These are phyloP conservation scores for Dinomys branickii DNA, from an alignment of 2,113 vertebrate species.

Conservation along the genomic window DNA sequence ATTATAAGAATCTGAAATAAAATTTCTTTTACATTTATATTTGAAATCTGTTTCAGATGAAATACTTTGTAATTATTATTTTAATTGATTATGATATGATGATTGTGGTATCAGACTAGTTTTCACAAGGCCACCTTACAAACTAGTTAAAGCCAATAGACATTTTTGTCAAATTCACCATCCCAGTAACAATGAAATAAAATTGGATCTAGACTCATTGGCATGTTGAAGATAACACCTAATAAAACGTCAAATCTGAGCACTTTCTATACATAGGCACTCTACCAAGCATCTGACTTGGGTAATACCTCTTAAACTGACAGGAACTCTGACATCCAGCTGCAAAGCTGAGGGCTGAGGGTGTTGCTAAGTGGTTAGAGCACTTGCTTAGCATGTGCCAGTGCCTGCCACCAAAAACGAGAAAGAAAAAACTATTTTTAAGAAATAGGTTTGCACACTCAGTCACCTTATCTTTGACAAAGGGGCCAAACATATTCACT, in stretches of 20 bases:
- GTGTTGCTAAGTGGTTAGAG: neutral
- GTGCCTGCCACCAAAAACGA: neutral
- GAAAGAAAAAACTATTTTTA: neutral
- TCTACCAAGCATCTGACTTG: neutral
- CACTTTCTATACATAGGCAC: neutral
- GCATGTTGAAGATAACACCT: neutral
- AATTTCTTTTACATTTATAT: conserved; percentile 4
- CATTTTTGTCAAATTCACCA: neutral
- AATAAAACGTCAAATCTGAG: neutral
- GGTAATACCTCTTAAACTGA: neutral
- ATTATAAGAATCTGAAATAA: conserved; percentile 48
- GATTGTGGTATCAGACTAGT: neutral
- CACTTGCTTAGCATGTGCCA: neutral
- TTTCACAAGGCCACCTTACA: neutral
- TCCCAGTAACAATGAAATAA: neutral
- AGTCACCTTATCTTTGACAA: too few relatives aligned
- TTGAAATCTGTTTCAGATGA: conserved; percentile 34
- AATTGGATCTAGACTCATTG: neutral
- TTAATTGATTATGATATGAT: neutral
- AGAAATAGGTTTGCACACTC: too few relatives aligned
- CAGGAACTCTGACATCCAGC: neutral
- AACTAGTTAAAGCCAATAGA: neutral
- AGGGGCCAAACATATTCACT: too few relatives aligned
- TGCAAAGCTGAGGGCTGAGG: neutral
- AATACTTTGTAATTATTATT: neutral